Base-by-base conservation (phyloP, 2,113 vertebrate species). In the Pseudopipra pipra region DNA sequence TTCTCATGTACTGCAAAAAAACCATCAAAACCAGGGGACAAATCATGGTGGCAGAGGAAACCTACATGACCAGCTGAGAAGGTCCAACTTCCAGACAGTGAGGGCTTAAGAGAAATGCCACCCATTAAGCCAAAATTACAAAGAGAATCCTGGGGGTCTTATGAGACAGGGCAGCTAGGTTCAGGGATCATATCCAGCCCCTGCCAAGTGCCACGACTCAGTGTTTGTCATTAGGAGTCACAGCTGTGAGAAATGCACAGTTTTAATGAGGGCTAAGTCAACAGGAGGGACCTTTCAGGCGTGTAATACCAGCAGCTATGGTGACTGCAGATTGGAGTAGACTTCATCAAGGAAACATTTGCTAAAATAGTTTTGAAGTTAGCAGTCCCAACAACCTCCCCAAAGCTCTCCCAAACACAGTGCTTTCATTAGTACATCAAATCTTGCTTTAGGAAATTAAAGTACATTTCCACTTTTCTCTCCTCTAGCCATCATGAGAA, bases 231-330 rank as follows among this genome's bases (percentile, higher is more conserved):
- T 79, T 30, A 81, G n/a, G 44, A 79, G 65, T 30, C 11, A 4
- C 28, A 84, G 72, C 68, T 55, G n/a, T 35, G 37, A 80, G 52
- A 88, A 88, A 66, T 0, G 3, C 39, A 84, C 23, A 77, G 84
- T 70, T 93, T 84, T 77, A 93, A 74, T 56, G 65, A 90, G 63
- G 10, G 33, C 55, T 77, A 52, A 62, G 33, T 47, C 63, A 96
- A 89, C 46, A 84, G 6, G 1, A 88, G 70, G 58, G 76, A 65
- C 70, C n/a, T 76, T 87, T 51, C 59, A 72, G 63, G 56, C 1
- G 0, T 14, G 37, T 46, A 73, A 72, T 6, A 46, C 43, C 68
- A 51, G 74, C 71, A 82, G 80, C 52, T 11, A 61, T 0, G 0
- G 72, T 10, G 92, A 56, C 52, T 33, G 37, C 55, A 62, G 78